phyloP scores from a whole-genome alignment of 2,113 vertebrate genomes.

The Apeltes quadracus region DNA sequence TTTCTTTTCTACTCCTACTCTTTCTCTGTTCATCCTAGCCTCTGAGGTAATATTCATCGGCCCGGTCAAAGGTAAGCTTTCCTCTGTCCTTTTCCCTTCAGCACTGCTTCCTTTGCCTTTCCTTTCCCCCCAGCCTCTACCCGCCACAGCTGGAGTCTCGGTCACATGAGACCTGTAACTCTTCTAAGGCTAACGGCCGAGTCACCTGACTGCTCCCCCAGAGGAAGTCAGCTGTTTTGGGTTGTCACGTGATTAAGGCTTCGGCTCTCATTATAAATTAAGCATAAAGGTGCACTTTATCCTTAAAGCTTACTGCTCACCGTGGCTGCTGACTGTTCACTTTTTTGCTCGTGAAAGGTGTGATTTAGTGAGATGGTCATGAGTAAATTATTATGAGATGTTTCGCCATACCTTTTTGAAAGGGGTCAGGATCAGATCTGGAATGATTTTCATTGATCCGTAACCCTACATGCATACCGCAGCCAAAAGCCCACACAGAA shows the following conservation, averaged over 20 bases:
- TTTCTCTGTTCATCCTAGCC: conserved; percentile 85
- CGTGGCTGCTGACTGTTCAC: conserved; percentile 31
- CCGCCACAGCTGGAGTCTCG: conserved; percentile 48
- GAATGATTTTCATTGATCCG: background rate
- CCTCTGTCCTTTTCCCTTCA: conserved; percentile 65
- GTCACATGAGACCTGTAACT: conserved; percentile 64
- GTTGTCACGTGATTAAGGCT: conserved; percentile 60
- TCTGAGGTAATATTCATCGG: conserved; percentile 99
- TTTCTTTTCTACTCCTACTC: conserved; percentile 76
- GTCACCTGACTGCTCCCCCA: conserved; percentile 63
- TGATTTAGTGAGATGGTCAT: background rate
- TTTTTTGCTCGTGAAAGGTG: background rate
- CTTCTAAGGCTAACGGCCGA: conserved; percentile 30
- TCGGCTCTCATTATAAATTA: conserved; percentile 46
- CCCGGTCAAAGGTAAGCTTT: conserved; percentile 98
- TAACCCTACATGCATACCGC: background rate
- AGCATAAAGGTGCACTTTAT: conserved; percentile 38
- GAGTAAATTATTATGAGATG: background rate
- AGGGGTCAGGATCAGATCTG: background rate
- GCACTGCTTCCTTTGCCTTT: conserved; percentile 64
- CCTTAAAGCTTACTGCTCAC: conserved; percentile 39
- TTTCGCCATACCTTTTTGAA: background rate
- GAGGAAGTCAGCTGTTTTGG: conserved; percentile 61
- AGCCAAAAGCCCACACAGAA: conserved; percentile 31
- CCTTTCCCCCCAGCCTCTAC: conserved; percentile 7